Percentiles rank a stretch among this genome's conserved stretches.
Conservation (phyloP, 2,797 vertebrate genomes). For the Pterois miles region DNA sequence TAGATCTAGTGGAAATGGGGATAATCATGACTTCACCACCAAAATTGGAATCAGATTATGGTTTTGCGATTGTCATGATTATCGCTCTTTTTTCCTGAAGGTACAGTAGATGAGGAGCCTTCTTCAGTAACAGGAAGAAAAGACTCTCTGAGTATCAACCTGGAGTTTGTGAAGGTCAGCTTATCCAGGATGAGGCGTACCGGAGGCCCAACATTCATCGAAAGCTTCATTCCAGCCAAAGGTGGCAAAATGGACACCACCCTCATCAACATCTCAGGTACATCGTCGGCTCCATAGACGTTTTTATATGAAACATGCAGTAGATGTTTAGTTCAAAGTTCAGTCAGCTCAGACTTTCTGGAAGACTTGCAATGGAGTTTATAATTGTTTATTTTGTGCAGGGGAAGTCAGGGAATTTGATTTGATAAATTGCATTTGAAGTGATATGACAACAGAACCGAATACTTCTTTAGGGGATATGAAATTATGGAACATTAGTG, state of each 20-base stretch:
- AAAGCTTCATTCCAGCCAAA: conserved; percentile 90
- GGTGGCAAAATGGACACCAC: conserved; percentile 96
- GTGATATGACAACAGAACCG: background rate
- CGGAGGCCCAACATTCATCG: conserved; percentile 92
- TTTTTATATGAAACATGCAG: background rate
- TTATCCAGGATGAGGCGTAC: conserved; percentile 94
- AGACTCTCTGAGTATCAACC: conserved; percentile 97
- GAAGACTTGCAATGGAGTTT: background rate
- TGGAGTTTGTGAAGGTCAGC: conserved; percentile 99
- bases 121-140: conserved; percentile 97
- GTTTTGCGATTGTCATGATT: background rate
- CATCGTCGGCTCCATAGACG: fast-evolving
- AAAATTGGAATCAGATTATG: background rate
- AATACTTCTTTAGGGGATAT: background rate
- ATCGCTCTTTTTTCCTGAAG: conserved; percentile 60
- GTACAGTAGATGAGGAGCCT: conserved; percentile 94
- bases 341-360: background rate
- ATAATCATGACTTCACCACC: background rate
- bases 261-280: conserved; percentile 99
- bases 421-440: background rate
- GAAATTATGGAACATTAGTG: background rate
- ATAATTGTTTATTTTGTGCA: background rate
- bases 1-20: background rate
- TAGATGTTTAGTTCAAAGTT: background rate
- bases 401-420: background rate